Evolutionary conservation across 2,888 invertebrate genomes (phyloP), one percentile per base, ranked within the genome.

Genomic region (Calameuta pallipes): DNA sequence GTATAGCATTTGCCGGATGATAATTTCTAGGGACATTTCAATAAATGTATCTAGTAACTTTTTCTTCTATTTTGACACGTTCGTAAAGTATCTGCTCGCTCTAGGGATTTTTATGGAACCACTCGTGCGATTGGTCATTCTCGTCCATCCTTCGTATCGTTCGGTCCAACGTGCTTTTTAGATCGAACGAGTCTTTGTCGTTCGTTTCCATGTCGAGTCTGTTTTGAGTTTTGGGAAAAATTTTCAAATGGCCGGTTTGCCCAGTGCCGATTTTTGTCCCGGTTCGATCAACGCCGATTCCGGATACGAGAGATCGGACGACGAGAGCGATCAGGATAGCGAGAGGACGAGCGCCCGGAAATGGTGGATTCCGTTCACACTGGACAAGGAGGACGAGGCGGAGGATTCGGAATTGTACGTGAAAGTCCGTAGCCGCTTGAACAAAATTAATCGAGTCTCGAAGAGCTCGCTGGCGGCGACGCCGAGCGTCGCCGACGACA

Each of bases 391-490:
- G 37, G 75, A 69, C 15, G 73, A 77, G 3, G 11, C 69, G n/a
- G 76, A 79, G 11, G 79, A 74, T 56, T 13, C 36, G 34, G 74
- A 73, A 1, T 56, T 82, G 3, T 84, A 82, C 78, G 31, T 69
- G n/a, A 70, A 77, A 31, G 79, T 81, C 30, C 83, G 84, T 13
- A 34, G 79, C n/a, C 77, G 76, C 75, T 76, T 84, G 76, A 80
- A 78, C 69, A 84, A 83, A 78, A 76, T 84, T 3, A 78, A 84
- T 78, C 83, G 83, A 13, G 76, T 83, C 12, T 83, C 83, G 34
- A 83, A 71, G 74, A 81, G 79, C n/a, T 56, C 80, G n/a, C 75
- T 83, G 69, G 76, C 80, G 15, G 12, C 74, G 3, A 78, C 80
- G n/a, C 76, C 11, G n/a, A 35, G 35, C 15, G 11, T 4, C 71